Conservation (phyloP, 2,888 invertebrate species). For the Magallana nippona region DNA sequence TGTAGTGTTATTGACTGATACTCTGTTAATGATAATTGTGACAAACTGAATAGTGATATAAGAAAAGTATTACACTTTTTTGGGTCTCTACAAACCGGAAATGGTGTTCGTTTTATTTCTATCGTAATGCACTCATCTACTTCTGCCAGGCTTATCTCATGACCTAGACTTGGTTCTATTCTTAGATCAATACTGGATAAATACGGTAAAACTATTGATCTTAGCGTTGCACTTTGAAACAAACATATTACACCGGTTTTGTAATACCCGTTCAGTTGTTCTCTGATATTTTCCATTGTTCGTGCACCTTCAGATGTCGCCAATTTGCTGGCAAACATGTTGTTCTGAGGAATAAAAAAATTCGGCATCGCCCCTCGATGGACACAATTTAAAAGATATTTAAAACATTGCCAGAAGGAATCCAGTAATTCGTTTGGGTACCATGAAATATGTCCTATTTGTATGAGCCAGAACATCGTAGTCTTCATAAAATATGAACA, state of each 20-base stretch:
- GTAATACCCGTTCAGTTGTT: neutral
- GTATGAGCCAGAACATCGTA: no score
- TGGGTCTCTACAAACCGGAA: no score
- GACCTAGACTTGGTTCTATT: neutral
- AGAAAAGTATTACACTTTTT: no score
- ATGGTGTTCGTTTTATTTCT: neutral
- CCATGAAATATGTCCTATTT: no score
- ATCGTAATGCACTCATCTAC: neutral
- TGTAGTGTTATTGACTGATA: neutral
- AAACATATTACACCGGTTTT: neutral
- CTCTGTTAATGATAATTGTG: no score
- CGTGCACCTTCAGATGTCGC: neutral
- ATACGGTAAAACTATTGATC: neutral
- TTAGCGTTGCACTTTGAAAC: neutral
- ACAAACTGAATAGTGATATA: no score
- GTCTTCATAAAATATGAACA: neutral
- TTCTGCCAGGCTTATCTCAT: neutral
- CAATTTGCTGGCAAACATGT: constrained; percentile 17
- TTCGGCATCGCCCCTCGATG: no score
- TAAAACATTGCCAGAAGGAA: no score
- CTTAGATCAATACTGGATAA: no score
- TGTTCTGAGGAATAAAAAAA: neutral
- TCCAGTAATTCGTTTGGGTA: fast-evolving
- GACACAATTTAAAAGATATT: no score
- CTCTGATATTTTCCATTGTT: neutral